Evolutionary conservation across 2,888 invertebrate species (phyloP).

Genomic region (Priocnemis perturbator): DNA sequence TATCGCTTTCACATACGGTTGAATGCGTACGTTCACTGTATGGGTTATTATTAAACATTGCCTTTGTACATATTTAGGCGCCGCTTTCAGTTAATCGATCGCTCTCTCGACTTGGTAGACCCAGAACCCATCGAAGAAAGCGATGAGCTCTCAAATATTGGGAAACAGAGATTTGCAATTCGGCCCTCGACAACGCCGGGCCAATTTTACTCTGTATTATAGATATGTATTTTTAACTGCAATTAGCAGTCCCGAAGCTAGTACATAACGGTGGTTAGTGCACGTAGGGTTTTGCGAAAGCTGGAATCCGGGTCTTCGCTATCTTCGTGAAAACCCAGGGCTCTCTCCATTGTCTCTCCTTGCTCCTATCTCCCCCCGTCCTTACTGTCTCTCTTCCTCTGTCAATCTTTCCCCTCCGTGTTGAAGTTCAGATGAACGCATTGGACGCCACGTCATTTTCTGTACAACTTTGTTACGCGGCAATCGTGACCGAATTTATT

Average conservation of each 20-base stretch:
- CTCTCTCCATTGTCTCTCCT: conserved; percentile 1
- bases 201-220: conserved; percentile 6
- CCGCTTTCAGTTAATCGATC: not conserved
- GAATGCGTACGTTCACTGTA: no score
- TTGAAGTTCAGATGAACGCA: not conserved
- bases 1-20: no score
- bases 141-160: not conserved
- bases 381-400: not conserved
- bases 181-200: not conserved
- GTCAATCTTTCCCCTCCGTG: conserved; percentile 4
- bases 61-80: conserved; percentile 1
- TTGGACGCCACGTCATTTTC: no score
- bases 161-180: conserved; percentile 5
- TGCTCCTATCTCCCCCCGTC: not conserved
- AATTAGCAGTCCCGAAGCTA: not conserved
- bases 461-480: no score
- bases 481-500: no score
- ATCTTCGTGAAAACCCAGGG: not conserved
- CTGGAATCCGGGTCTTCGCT: not conserved
- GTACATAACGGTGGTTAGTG: not conserved
- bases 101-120: not conserved
- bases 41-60: no score
- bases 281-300: not conserved
- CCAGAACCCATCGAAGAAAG: not conserved
- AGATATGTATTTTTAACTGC: conserved; percentile 9